phyloP scores from a whole-genome alignment of 2,888 invertebrate genomes.

The Psylliodes chrysocephalus region DNA sequence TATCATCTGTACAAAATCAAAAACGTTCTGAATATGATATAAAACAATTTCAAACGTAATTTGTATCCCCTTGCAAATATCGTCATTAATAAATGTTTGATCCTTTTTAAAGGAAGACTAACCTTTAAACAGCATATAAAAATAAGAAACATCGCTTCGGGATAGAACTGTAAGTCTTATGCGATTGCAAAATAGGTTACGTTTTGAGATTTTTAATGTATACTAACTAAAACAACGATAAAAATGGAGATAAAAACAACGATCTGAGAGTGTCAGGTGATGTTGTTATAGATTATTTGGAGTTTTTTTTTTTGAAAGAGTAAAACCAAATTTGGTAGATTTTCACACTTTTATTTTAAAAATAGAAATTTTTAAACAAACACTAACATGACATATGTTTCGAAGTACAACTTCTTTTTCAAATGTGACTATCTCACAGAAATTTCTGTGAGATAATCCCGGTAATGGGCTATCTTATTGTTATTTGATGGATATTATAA shows the following conservation, averaged over 20 bases:
- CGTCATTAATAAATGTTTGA: too few species aligned
- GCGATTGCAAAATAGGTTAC: slow-evolving; percentile 13
- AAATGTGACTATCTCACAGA: too few species aligned
- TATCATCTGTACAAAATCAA: slow-evolving; percentile 20
- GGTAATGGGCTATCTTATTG: too few species aligned
- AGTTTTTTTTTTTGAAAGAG: slow-evolving; percentile 31
- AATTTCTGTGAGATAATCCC: too few species aligned
- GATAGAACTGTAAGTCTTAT: too few species aligned
- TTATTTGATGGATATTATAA: too few species aligned
- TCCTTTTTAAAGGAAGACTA: too few species aligned
- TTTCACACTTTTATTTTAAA: too few species aligned
- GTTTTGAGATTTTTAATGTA: slow-evolving; percentile 10
- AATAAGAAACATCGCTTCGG: slow-evolving; percentile 21
- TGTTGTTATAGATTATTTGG: slow-evolving; percentile 22
- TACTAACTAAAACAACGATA: slow-evolving; percentile 16
- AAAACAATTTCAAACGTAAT: slow-evolving; percentile 12
- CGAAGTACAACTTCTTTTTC: too few species aligned
- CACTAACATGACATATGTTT: too few species aligned
- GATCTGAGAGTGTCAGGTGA: slow-evolving; percentile 27
- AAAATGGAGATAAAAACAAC: neutral
- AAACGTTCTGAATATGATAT: slow-evolving; percentile 13
- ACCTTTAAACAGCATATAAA: slow-evolving; percentile 20
- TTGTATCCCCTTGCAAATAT: slow-evolving; percentile 16
- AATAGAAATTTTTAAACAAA: too few species aligned
- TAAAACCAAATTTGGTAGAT: too few species aligned